A percentile compares a stretch with the other conserved stretches of the same genome.
phyloP scores from a whole-genome alignment of 2,113 vertebrate genomes.

The Hemicordylus capensis region DNA sequence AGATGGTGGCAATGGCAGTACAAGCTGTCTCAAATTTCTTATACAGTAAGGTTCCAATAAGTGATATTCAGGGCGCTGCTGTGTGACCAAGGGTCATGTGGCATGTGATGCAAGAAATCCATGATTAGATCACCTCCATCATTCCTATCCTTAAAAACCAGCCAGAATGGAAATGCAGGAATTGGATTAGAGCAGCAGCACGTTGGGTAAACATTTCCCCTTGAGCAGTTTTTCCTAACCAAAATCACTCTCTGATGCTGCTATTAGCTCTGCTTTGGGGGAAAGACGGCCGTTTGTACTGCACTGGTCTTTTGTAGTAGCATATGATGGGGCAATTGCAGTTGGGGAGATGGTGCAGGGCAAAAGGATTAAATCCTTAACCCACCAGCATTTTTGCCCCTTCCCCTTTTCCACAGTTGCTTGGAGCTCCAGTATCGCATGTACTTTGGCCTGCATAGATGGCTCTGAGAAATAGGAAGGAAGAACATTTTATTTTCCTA shows the following conservation, averaged over 20 bases:
- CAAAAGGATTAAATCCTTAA: neutral
- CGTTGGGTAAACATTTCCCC: neutral
- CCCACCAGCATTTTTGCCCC: neutral
- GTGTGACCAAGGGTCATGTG: neutral
- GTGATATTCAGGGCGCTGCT: slow-evolving; percentile 1
- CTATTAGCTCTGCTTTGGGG: neutral
- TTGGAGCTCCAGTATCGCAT: neutral
- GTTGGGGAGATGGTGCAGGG: neutral
- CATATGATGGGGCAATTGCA: neutral
- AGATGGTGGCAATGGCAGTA: neutral
- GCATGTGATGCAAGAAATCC: neutral
- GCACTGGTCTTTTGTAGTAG: neutral
- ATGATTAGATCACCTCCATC: neutral
- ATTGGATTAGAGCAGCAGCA: neutral
- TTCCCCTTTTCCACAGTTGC: too few relatives aligned
- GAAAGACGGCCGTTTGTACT: neutral
- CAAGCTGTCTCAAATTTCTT: neutral
- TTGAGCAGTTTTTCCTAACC: neutral
- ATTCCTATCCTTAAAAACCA: neutral
- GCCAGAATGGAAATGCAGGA: too few relatives aligned
- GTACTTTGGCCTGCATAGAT: neutral
- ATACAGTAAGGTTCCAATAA: neutral
- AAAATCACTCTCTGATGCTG: neutral
- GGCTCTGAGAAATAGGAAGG: slow-evolving; percentile 19
- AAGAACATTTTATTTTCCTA: slow-evolving; percentile 32